phyloP scores from a whole-genome alignment of 2,113 vertebrate genomes.

The Corydoras sp. region DNA sequence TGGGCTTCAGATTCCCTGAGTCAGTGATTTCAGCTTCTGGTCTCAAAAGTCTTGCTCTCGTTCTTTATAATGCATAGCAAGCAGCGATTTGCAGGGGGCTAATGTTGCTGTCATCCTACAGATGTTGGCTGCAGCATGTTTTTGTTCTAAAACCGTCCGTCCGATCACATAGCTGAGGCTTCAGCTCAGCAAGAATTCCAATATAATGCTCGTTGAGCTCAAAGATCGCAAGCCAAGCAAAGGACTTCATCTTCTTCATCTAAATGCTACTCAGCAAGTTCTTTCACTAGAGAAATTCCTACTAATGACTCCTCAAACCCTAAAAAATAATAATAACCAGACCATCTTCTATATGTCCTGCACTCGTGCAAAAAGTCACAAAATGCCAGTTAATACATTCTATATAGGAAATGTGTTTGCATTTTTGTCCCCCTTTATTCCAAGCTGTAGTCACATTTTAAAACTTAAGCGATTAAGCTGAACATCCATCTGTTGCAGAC shows the following conservation, averaged over 20 bases:
- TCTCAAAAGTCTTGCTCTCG: slow-evolving; percentile 5
- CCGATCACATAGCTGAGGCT: slow-evolving; percentile 36
- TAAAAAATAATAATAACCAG: slow-evolving; percentile 47
- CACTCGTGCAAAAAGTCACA: slow-evolving; percentile 30
- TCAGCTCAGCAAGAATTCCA: slow-evolving; percentile 40
- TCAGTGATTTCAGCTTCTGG: slow-evolving; percentile 13
- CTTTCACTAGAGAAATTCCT: slow-evolving; percentile 40
- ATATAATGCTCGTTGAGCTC: slow-evolving; percentile 32
- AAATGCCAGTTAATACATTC: too few relatives aligned
- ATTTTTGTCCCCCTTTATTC: too few relatives aligned
- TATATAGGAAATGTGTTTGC: too few relatives aligned
- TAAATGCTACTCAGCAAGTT: slow-evolving; percentile 43
- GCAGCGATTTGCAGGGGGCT: slow-evolving; percentile 38
- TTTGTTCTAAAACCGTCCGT: slow-evolving; percentile 28
- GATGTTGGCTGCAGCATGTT: slow-evolving; percentile 29
- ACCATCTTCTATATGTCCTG: slow-evolving; percentile 48
- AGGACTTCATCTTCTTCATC: slow-evolving; percentile 18
- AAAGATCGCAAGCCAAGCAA: slow-evolving; percentile 45
- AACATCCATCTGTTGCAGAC: too few relatives aligned
- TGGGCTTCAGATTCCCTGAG: background rate
- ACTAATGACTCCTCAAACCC: slow-evolving; percentile 54
- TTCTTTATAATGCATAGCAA: slow-evolving; percentile 28
- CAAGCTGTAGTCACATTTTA: too few relatives aligned
- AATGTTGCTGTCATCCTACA: slow-evolving; percentile 44
- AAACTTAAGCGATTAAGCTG: too few relatives aligned